phyloP scores from a whole-genome alignment of 2,113 vertebrate species.

The Sylvia atricapilla region DNA sequence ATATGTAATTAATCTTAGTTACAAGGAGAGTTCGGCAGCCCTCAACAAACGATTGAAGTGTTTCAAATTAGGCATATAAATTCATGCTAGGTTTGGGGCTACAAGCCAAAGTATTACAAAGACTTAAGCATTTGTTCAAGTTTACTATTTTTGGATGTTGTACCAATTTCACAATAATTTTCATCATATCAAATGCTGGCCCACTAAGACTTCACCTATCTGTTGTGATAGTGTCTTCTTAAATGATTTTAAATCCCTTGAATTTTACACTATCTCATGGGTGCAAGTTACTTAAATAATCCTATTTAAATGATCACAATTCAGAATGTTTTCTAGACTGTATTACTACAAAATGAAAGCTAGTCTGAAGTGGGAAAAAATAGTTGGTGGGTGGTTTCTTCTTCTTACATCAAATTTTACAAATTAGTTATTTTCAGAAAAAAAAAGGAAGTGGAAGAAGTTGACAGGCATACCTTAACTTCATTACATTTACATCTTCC shows the following conservation, averaged over 20 bases:
- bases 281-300: background rate
- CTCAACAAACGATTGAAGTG: background rate
- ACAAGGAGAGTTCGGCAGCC: background rate
- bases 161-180: background rate
- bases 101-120: background rate
- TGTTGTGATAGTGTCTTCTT: background rate
- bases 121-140: background rate
- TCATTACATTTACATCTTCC: constrained; percentile 55
- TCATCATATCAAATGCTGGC: background rate
- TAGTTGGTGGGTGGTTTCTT: background rate
- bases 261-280: background rate
- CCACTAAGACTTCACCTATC: background rate
- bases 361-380: background rate
- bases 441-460: constrained; percentile 15
- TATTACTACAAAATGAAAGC: background rate
- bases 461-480: constrained; percentile 34
- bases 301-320: background rate
- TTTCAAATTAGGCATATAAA: background rate
- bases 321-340: background rate
- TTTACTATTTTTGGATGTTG: background rate
- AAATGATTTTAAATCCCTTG: background rate
- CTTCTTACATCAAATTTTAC: background rate
- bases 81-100: background rate
- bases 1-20: constrained; percentile 15
- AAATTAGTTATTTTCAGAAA: constrained; percentile 15